Evolutionary conservation across 2,113 vertebrate species (phyloP).

Genomic region (Gorsachius goisagi): DNA sequence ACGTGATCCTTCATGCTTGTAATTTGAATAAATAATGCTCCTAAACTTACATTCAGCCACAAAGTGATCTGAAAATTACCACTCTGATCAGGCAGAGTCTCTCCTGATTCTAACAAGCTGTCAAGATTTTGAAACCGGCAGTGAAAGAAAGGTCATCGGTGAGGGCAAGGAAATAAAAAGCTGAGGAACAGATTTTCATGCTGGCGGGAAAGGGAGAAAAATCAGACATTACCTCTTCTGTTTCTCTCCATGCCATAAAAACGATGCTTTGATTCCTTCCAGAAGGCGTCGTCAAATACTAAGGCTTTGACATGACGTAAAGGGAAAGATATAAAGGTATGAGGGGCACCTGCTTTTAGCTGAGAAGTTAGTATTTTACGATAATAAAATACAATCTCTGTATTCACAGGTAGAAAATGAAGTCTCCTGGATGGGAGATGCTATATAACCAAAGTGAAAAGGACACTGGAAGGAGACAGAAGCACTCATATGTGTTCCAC

Average conservation of each 20-base stretch:
- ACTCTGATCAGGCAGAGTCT: constrained; percentile 35
- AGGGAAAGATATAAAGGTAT: background rate
- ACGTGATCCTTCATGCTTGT: constrained; percentile 13
- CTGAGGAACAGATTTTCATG: background rate
- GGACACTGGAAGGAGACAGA: background rate
- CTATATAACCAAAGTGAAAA: background rate
- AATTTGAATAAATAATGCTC: constrained; percentile 61
- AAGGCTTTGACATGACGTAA: background rate
- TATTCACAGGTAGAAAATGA: background rate
- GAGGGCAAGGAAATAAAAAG: constrained; percentile 1
- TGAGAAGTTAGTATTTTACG: background rate
- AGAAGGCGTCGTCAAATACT: background rate
- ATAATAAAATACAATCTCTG: background rate
- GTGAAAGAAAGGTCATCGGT: background rate
- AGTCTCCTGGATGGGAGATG: background rate
- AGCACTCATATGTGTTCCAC: too few relatives aligned
- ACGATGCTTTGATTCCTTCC: background rate
- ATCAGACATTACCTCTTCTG: background rate
- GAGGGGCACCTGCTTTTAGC: background rate
- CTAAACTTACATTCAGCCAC: background rate
- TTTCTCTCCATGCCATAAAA: background rate
- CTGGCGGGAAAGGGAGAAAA: background rate
- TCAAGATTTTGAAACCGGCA: background rate
- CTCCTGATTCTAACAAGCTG: constrained; percentile 30
- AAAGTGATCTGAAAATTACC: constrained; percentile 25